Base-by-base conservation (phyloP, 2,113 vertebrate genomes). In the Protomyctophum bolini region DNA sequence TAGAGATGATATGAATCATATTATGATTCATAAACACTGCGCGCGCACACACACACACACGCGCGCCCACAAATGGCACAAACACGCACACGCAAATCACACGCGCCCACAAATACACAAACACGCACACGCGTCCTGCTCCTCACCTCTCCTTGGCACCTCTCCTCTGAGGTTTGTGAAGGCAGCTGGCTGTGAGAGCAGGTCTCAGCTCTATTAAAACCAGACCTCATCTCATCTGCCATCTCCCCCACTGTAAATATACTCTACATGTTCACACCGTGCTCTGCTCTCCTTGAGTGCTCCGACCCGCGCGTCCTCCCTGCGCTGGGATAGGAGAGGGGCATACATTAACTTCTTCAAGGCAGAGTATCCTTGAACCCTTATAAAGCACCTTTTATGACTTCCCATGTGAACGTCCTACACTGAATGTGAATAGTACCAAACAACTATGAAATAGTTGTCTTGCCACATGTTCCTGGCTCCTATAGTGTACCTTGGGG, bases 181-280 rank as follows among this genome's bases (percentile, higher is more conserved):
- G 81, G 85, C 88, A 86, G 84, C 83, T 80, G 87, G 81, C 75
- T 78, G 70, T 60, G 76, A 67, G 76, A 76, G 82, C 78, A 62
- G 60, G 68, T 83, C 82, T 81, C 77, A 51, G 83, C 84, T 88
- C 87, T 81, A 83, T 83, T 90, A 83, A 84, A 88, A 83, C 70
- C 64, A 80, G 77, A 69, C 79, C 80, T 82, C 82, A 82, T 86
- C 86, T 85, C 87, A 79, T 87, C 85, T 84, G 81, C 83, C 85
- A 76, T 86, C 86, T 77, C 62, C 70, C 75, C 68, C 76, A 76
- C 80, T 86, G 83, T 83, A 90, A 90, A 88, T 79, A 85, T 80
- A 79, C 82, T 76, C 68, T 8, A 56, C 70, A 60, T 73, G 60
- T 82, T 85, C 80, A 73, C 79, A 73, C 78, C n/a, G 77, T 21